phyloP scores from a whole-genome alignment of 2,113 vertebrate genomes.

The Calidris pugnax region DNA sequence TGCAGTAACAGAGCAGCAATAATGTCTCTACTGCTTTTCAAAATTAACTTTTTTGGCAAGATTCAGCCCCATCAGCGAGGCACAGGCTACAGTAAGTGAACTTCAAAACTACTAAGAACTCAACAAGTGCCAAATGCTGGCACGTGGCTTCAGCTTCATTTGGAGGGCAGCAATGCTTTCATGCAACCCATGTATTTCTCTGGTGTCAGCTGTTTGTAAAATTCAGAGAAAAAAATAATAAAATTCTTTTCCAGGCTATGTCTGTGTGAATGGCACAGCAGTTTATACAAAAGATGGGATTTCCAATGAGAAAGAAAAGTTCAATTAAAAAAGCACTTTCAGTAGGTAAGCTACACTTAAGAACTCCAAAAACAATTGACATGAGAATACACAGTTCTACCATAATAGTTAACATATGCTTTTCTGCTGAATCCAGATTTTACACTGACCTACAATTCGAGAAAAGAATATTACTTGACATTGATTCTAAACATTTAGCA shows the following conservation, averaged over 20 bases:
- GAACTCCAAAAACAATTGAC: neutral
- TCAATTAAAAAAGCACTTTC: neutral
- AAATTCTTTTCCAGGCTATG: neutral
- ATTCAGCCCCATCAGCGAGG: neutral
- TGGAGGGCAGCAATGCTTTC: neutral
- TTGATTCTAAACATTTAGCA: neutral
- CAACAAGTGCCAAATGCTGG: neutral
- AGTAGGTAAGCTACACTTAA: neutral
- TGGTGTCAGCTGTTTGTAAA: neutral
- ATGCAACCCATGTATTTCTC: neutral
- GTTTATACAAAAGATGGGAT: neutral
- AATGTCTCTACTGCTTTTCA: neutral
- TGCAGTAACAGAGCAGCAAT: neutral
- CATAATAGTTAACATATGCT: neutral
- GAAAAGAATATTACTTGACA: neutral
- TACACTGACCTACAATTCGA: neutral
- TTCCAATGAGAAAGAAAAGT: neutral
- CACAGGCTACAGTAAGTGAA: neutral
- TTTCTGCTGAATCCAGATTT: neutral
- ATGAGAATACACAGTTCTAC: neutral
- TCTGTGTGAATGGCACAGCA: neutral
- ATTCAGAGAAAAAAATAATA: neutral
- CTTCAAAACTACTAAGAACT: neutral
- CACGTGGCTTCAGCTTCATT: neutral
- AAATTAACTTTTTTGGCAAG: neutral